Evolutionary conservation across 2,113 vertebrate genomes (phyloP), one percentile per base, ranked within the genome.

Genomic region (Paracanthobrama guichenoti): DNA sequence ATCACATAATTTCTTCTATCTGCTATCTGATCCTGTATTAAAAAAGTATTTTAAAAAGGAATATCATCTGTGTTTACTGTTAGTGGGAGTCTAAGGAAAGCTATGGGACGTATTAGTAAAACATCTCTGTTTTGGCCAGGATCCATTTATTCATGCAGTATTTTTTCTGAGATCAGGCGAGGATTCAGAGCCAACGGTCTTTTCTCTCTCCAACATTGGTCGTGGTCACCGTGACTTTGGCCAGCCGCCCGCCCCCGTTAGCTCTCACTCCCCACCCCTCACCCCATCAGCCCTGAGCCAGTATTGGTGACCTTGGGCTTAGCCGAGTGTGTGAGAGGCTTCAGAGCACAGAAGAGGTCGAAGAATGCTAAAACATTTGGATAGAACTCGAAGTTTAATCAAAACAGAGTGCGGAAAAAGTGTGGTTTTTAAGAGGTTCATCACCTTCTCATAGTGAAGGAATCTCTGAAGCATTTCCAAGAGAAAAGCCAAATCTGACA

Each of bases 141-240:
- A 18, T 55, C n/a, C 79, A 71, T 39, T 69, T 24, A 57, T n/a
- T 22, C 28, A 71, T 39, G 3, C 14, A 12, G 12, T 6, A 28
- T 16, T 35, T 64, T 79, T 42, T 10, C 18, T 39, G 46, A 81
- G 64, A 66, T 50, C 79, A 64, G 60, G 24, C 11, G 11, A 67
- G 2, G 44, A 75, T 44, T 75, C 50, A 86, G 64, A 75, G 50
- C 2, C 26, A 55, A 69, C 84, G 85, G 90, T 91, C 87, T 57
- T 35, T 22, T 72, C 77, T 62, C 74, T 53, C 91, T 91, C 79
- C 91, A 91, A 39, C 48, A 77, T 88, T 81, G 79, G 93, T 94
- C 90, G 89, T 93, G 94, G 93, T 95, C 93, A 94, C 93, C 91
- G 84, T 91, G 91, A 91, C 94, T 93, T 95, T 93, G 92, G 88